Conservation (phyloP, 2,113 vertebrate species). For the Crotalus tigris region DNA sequence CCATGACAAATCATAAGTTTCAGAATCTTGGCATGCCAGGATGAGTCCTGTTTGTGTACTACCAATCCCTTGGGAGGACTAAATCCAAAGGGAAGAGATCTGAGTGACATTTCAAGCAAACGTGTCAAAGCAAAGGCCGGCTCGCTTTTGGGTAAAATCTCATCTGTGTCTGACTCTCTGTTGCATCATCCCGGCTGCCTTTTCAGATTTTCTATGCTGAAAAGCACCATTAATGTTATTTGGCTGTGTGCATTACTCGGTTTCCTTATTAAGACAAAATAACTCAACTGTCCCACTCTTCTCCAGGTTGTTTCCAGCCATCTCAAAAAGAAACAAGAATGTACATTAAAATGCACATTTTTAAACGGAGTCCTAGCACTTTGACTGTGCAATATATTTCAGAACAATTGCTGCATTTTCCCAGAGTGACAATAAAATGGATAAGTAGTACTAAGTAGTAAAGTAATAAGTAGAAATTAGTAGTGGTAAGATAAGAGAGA, state of each 20-base stretch:
- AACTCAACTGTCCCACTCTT: neutral
- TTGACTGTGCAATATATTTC: neutral
- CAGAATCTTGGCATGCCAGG: slow-evolving; percentile 47
- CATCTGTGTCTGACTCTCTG: neutral
- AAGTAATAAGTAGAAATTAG: neutral
- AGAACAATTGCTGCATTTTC: neutral
- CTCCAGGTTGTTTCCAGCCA: neutral
- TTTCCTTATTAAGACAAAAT: neutral
- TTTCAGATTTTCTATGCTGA: neutral
- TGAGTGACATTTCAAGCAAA: slow-evolving; percentile 54
- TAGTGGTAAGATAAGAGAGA: neutral
- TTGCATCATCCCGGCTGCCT: neutral
- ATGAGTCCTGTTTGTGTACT: slow-evolving; percentile 60
- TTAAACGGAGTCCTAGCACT: neutral
- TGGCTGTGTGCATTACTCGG: neutral
- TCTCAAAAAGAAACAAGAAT: neutral
- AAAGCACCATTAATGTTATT: neutral
- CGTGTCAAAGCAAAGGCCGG: neutral
- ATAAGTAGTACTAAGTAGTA: neutral
- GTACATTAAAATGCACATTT: neutral
- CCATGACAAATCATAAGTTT: slow-evolving; percentile 60
- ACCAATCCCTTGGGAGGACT: slow-evolving; percentile 43
- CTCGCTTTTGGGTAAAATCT: neutral
- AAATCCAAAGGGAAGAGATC: slow-evolving; percentile 46
- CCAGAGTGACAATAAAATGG: neutral